Percentiles rank a stretch among this genome's conserved stretches.
phyloP scores from a whole-genome alignment of 64 coral and sea anemone species.

The Pocillopora damicornis region DNA sequence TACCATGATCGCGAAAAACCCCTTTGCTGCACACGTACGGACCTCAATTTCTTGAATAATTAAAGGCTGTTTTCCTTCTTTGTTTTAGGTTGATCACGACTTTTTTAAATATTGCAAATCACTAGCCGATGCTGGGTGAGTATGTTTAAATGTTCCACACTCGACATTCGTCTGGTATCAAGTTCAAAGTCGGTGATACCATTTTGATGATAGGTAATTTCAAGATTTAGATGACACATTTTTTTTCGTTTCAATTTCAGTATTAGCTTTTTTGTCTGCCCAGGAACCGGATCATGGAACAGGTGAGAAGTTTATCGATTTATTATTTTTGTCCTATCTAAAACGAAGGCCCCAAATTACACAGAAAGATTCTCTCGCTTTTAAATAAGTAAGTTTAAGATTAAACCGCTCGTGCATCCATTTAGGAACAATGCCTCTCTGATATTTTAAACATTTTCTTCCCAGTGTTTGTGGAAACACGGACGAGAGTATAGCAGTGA shows the following conservation, averaged over 20 bases:
- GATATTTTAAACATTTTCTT: neutral
- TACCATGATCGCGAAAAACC: too few relatives aligned
- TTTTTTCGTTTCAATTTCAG: slow-evolving; percentile 42
- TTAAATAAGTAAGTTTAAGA: neutral
- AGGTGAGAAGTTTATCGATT: slow-evolving; percentile 37
- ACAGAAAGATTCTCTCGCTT: too few relatives aligned
- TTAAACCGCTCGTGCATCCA: too few relatives aligned
- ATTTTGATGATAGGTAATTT: neutral
- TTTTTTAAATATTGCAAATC: slow-evolving; percentile 75
- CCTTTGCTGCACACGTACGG: too few relatives aligned
- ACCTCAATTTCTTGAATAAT: neutral
- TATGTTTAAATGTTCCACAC: neutral
- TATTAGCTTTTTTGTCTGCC: slow-evolving; percentile 78
- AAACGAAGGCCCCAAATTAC: too few relatives aligned
- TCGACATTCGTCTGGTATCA: neutral
- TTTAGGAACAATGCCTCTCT: too few relatives aligned
- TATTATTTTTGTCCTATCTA: too few relatives aligned
- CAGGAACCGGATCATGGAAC: slow-evolving; percentile 82
- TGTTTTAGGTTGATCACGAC: slow-evolving; percentile 75
- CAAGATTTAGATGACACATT: neutral
- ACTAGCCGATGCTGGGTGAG: slow-evolving; percentile 81
- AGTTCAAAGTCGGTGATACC: too few relatives aligned
- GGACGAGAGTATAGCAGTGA: slow-evolving; percentile 61
- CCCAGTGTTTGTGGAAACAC: slow-evolving; percentile 78
- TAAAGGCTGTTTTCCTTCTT: neutral